Evolutionary conservation across 2,797 vertebrate species (phyloP), one percentile per base, ranked within the genome.

Genomic region (Diplodus sargus): DNA sequence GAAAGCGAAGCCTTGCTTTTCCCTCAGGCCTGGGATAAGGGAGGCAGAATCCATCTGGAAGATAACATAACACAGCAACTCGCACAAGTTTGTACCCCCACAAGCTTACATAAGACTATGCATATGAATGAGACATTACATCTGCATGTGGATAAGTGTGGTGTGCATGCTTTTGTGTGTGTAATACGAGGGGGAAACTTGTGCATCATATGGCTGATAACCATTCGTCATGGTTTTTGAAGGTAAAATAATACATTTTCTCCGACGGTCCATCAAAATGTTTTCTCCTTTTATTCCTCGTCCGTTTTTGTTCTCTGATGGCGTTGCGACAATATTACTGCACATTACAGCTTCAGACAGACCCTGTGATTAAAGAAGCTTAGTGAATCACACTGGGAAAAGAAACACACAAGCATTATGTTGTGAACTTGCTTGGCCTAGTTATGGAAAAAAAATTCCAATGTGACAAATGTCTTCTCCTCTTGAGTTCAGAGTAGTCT

Each of bases 1-100:
- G 90, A 91, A 91, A 93, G 89, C 25, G 62, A 89, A 91, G 76
- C 70, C 70, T 49, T 51, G 82, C 83, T 78, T 84, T 74, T 86
- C 89, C 91, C 85, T 75, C 83, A 89, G 89, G 91, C 88, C 69
- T 72, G 63, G 86, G 82, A 90, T 90, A 84, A 91, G 85, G 84
- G 75, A 89, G 85, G 90, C 88, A 81, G 84, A 90, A 89, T 91
- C 89, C 90, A 90, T 93, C 92, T 90, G 92, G 72, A 86, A 93
- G 90, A 91, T 92, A 92, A 85, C 88, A 87, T 92, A 91, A 91
- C 90, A 85, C 84, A 84, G 88, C 82, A 88, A 85, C 91, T 91
- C 73, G 60, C 78, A 83, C 83, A 89, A 86, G 78, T 91, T 90
- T 88, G 85, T 90, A 88, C 78, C 89, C 86, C 88, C 82, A 89